Base-by-base conservation (phyloP, 1,140 invertebrate genomes). In the Zaprionus camerounensis region DNA sequence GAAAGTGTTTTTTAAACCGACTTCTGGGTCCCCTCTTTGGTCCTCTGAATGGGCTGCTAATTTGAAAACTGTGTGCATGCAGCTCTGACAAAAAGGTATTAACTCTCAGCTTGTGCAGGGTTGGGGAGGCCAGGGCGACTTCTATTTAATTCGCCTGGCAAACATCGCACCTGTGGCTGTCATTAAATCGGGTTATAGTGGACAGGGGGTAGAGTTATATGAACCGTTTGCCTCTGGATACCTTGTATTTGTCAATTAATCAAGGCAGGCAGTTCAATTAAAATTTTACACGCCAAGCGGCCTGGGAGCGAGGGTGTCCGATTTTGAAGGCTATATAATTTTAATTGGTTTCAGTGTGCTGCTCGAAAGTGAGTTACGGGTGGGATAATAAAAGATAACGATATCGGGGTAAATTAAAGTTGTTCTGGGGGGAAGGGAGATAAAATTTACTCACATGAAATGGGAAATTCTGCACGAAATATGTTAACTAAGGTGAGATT, bases 211-310 rank as follows among this genome's bases (percentile, higher is more conserved):
- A 4, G n/a, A 17, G 17, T 26, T 15, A 36, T 12, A 38, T 12
- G n/a, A 46, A 38, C 36, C 36, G 7, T 61, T 59, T 22, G 22
- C 57, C 59, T 31, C n/a, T 31, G 31, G 38, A 17, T 72, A 62
- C 26, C 67, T 77, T 58, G 58, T 51, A 63, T 77, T 73, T 77
- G 64, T 63, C 75, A 77, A 77, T 77, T 77, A 77, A 77, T 77
- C 75, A 77, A 73, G 57, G 58, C 70, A 56, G 56, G 44, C 63
- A 77, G 64, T 63, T 77, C 64, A 77, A 77, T 73, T 77, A 73
- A 73, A 73, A 68, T 68, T 73, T 44, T 63, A 73, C 64, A 63
- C 36, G 56, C 46, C 55, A 63, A 58, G 34, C 69, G 66, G 31
- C 2, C 17, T 5, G n/a, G 1, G 22, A 51, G 46, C 3, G 12